Evolutionary conservation across 2,888 invertebrate species (phyloP).

Genomic region (Chloroclysta siterata): DNA sequence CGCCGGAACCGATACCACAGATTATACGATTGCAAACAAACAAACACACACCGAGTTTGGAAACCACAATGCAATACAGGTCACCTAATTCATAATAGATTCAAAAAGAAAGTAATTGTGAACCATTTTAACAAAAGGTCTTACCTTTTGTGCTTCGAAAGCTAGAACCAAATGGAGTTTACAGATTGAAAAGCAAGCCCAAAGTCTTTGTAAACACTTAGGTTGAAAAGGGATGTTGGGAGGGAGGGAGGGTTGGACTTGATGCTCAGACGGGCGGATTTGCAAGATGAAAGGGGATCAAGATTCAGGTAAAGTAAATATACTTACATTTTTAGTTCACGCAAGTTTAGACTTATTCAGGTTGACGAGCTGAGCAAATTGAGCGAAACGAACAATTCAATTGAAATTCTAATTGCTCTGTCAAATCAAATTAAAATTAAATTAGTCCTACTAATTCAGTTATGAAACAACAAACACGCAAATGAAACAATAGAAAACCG

Average conservation of each 20-base stretch:
- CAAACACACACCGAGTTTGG: slow-evolving; percentile 24
- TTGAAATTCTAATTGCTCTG: slow-evolving; percentile 27
- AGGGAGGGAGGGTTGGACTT: not conserved
- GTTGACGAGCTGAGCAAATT: slow-evolving; percentile 22
- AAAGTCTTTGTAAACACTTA: not conserved
- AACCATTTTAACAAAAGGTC: no score
- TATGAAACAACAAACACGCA: slow-evolving; percentile 20
- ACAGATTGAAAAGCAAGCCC: not conserved
- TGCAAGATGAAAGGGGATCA: not conserved
- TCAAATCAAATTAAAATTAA: slow-evolving; percentile 10
- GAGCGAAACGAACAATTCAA: slow-evolving; percentile 31
- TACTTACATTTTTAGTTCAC: slow-evolving; percentile 8
- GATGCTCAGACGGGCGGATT: not conserved
- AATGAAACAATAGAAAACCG: slow-evolving; percentile 21
- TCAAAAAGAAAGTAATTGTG: not conserved
- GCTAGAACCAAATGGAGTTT: not conserved
- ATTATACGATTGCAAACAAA: slow-evolving; percentile 29
- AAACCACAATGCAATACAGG: slow-evolving; percentile 18
- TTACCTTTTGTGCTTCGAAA: no score
- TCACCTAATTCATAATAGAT: slow-evolving; percentile 9
- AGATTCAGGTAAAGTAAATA: not conserved
- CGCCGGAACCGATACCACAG: slow-evolving; percentile 39
- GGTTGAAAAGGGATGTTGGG: not conserved
- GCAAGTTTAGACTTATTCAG: slow-evolving; percentile 4
- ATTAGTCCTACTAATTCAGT: slow-evolving; percentile 6